Conservation (phyloP, 2,113 vertebrate genomes). For the Sylvilagus bachmani region DNA sequence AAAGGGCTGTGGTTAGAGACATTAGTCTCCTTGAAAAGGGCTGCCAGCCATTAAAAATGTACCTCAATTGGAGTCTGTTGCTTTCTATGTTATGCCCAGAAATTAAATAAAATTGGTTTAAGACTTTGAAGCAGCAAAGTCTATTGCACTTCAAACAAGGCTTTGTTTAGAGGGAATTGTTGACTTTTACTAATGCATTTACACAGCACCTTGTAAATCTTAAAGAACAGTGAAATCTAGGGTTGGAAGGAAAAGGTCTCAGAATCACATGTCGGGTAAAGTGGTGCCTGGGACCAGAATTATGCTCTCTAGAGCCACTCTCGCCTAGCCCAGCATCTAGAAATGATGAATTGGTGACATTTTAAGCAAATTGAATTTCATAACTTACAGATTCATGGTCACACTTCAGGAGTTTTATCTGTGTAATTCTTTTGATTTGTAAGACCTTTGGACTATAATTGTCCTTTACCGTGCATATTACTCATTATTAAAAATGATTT, state of each 20-base stretch:
- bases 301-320: not conserved
- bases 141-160: constrained; percentile 59
- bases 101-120: constrained; percentile 74
- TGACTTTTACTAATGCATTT: constrained; percentile 43
- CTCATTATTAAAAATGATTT: constrained; percentile 76
- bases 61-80: not conserved
- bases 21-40: constrained; percentile 61
- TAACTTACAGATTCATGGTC: constrained; percentile 51
- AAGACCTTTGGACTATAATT: constrained; percentile 71
- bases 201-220: not conserved
- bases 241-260: constrained; percentile 5
- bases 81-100: constrained; percentile 42
- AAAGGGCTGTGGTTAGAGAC: constrained; percentile 69
- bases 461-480: constrained; percentile 58
- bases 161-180: constrained; percentile 53
- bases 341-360: constrained; percentile 79
- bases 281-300: constrained; percentile 5
- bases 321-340: constrained; percentile 36
- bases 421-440: constrained; percentile 72
- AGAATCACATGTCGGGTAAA: not conserved
- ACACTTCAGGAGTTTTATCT: constrained; percentile 70
- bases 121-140: constrained; percentile 69
- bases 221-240: not conserved
- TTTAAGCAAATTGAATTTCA: constrained; percentile 76
- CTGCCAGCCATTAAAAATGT: constrained; percentile 20